These are phyloP conservation scores for Mycteria americana DNA, from an alignment of 2,797 vertebrate genomes.

Conservation along the genomic window DNA sequence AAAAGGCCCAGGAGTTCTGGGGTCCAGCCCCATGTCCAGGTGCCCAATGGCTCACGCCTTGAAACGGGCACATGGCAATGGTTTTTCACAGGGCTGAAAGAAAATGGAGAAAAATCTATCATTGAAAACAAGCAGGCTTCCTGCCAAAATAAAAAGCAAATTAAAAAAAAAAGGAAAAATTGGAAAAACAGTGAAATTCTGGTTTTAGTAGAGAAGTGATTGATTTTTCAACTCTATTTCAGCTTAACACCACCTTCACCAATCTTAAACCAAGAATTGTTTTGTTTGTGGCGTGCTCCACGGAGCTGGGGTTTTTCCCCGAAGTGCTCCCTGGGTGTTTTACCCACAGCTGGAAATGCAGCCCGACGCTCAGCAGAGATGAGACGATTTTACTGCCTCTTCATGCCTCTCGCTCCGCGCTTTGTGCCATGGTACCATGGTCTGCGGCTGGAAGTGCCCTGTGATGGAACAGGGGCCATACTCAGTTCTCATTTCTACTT, in stretches of 20 bases:
- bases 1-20: rapidly evolving
- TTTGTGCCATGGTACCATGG: rapidly evolving
- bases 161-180: neutral
- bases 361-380: no score
- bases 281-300: neutral
- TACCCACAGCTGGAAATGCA: neutral
- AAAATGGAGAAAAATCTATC: neutral
- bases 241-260: neutral
- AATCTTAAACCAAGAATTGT: neutral
- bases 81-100: neutral
- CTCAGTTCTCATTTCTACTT: neutral
- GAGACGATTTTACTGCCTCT: neutral
- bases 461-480: neutral
- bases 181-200: neutral
- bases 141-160: neutral
- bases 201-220: neutral
- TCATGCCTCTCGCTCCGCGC: rapidly evolving
- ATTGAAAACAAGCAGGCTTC: neutral
- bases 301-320: neutral
- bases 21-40: neutral
- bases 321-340: neutral
- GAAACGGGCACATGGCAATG: neutral
- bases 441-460: neutral
- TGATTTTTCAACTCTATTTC: neutral
- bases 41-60: rapidly evolving